Base-by-base conservation (phyloP, 1,140 invertebrate species). In the Aphelinus atriplicis region DNA sequence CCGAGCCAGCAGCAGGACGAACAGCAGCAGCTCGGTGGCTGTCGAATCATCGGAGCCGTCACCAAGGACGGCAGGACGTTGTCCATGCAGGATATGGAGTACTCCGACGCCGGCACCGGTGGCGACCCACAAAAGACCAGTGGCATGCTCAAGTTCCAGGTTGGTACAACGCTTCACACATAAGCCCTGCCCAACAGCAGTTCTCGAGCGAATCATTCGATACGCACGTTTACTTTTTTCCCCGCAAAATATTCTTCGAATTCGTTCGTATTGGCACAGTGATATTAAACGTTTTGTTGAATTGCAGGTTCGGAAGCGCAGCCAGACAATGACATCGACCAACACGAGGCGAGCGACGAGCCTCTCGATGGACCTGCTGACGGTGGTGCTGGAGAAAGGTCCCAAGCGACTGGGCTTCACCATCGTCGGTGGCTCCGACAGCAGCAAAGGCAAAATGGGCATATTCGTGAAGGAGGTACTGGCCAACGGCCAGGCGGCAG, bases 391-490 rank as follows among this genome's bases (percentile, higher is more conserved):
- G 72, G 87, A 91, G 72, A 94, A 94, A 81, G 81, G 88, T 0
- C 86, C 89, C 5, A 91, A 90, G 60, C 93, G 93, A 80, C 89
- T 94, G 1, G 93, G 93, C 0, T 94, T 94, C 79, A 91, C 91
- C 56, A 93, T 94, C 70, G 93, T 94, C 5, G 93, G 93, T 0
- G 93, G 93, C 2, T 89, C 89, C 26, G 93, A 94, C 80, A 93
- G 92, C 1, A 90, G 90, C 1, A 91, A 90, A 81, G 93, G 93
- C 2, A 88, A 87, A 56, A 91, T 93, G 84, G 93, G 93, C 0
- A 94, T 95, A 69, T 94, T 92, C 82, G 91, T 95, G 48, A 92
- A 93, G 80, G 91, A 92, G 42, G 91, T 94, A 62, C 90, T 92
- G 77, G 88, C 90, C 3, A 88, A 88, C 63, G 94, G 94, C 3